Evolutionary conservation across 2,888 invertebrate species (phyloP).

Genomic region (Ophraella communa): DNA sequence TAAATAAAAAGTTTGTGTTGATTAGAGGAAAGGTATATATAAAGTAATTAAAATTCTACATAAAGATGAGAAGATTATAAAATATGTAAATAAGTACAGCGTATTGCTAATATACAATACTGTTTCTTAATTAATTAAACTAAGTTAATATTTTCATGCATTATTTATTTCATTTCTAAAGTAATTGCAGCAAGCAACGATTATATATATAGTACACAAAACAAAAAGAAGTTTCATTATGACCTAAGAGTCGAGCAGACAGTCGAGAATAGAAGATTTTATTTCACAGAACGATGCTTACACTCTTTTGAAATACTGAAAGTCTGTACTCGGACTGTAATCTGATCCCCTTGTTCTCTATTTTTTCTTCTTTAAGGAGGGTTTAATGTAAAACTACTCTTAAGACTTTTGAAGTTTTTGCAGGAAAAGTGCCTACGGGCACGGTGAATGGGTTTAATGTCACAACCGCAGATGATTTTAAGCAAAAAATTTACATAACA

Average conservation of each 20-base stretch:
- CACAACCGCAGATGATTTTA: slow-evolving; percentile 16
- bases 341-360: slow-evolving; percentile 22
- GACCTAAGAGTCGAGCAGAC: neutral
- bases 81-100: too few species aligned
- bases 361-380: slow-evolving; percentile 25
- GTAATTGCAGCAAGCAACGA: neutral
- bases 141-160: too few species aligned
- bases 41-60: too few species aligned
- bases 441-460: slow-evolving; percentile 20
- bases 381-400: slow-evolving; percentile 26
- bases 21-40: too few species aligned
- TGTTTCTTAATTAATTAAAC: too few species aligned
- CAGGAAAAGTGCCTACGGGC: slow-evolving; percentile 18
- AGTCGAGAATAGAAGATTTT: slow-evolving; percentile 10
- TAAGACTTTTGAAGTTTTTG: slow-evolving; percentile 24
- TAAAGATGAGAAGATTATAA: too few species aligned
- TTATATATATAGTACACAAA: neutral
- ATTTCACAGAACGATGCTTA: slow-evolving; percentile 21
- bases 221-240: slow-evolving; percentile 8
- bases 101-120: too few species aligned
- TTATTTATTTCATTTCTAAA: neutral
- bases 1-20: too few species aligned
- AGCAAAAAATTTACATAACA: too few species aligned
- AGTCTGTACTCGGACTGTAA: slow-evolving; percentile 20
- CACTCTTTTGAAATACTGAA: slow-evolving; percentile 18